Evolutionary conservation across 2,888 invertebrate genomes (phyloP), one percentile per base, ranked within the genome.

Genomic region (Sphecodes monilicornis): DNA sequence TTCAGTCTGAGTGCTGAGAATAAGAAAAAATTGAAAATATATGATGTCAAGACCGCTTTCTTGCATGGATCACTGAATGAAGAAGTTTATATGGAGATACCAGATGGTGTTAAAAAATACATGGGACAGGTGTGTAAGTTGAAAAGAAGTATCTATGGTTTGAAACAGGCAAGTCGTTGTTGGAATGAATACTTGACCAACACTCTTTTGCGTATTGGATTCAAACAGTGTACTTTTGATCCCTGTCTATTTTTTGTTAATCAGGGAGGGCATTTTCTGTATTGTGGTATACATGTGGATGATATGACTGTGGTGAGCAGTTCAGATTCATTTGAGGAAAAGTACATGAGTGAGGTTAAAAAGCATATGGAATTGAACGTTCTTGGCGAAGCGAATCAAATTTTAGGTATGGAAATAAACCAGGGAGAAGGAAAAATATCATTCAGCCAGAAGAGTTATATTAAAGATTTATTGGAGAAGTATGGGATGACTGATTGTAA

Each of bases 401-500:
- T 76, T 6, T 22, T 80, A 6, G 80, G 76, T 18, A 75, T 80
- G 43, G 64, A 76, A 29, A 16, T 76, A 2, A 43, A 71, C 18
- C 60, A 76, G 18, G 26, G 71, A 43, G 43, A 70, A 71, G 70
- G 74, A 26, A 80, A 39, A 32, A 60, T 75, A 16, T 16, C 11
- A n/a, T 36, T 80, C 18, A 54, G 22, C 11, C 46, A 36, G 26
- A 70, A 32, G 36, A 22, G 10, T 1, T 76, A 76, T 46, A 75
- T 80, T 6, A 6, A 75, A 43, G 60, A 75, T 29, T 32, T 80
- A 18, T 16, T 79, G 6, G 41, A 74, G 1, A 13, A 69, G 4
- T 79, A 79, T 69, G 74, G 57, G 16, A 79, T 79, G 79, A 13
- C 16, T 22, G 69, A 79, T 8, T 74, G 75, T 26, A 80, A 80